A percentile compares a stretch with the other conserved stretches of the same genome.
These are phyloP conservation scores for Agrotis exclamationis DNA, from an alignment of 2,888 invertebrate genomes.

Conservation along the genomic window DNA sequence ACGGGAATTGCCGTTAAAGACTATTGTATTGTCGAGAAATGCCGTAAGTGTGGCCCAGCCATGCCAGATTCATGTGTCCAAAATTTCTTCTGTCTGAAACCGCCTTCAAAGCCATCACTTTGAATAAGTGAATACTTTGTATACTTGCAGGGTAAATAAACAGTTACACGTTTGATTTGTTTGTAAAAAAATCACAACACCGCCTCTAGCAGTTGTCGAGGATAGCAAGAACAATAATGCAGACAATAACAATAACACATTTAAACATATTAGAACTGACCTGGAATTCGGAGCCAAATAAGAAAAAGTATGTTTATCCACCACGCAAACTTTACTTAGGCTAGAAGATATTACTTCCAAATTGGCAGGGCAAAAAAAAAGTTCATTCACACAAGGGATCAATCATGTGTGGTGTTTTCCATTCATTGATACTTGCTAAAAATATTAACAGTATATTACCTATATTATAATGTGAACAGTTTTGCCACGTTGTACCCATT, in stretches of 20 bases:
- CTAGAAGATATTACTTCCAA: background rate
- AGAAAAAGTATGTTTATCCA: background rate
- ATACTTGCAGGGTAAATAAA: background rate
- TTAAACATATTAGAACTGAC: background rate
- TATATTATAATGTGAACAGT: background rate
- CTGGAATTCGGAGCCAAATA: slow-evolving; percentile 1
- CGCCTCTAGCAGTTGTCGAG: background rate
- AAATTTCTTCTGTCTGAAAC: background rate
- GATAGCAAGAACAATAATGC: background rate
- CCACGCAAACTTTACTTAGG: background rate
- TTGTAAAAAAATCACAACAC: background rate
- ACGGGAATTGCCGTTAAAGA: no score
- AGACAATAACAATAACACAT: background rate
- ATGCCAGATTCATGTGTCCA: background rate
- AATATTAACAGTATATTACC: no score
- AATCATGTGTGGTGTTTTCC: background rate
- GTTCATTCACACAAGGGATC: background rate
- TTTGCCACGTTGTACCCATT: background rate
- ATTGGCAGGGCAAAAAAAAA: no score
- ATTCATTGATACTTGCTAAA: background rate
- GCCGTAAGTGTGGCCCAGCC: no score
- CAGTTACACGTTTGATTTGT: background rate
- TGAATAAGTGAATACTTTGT: no score
- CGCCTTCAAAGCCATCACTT: background rate
- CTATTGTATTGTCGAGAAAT: no score